A percentile compares a stretch with the other conserved stretches of the same genome.
Conservation (phyloP, 2,888 invertebrate genomes). For the Tetramorium bicarinatum region DNA sequence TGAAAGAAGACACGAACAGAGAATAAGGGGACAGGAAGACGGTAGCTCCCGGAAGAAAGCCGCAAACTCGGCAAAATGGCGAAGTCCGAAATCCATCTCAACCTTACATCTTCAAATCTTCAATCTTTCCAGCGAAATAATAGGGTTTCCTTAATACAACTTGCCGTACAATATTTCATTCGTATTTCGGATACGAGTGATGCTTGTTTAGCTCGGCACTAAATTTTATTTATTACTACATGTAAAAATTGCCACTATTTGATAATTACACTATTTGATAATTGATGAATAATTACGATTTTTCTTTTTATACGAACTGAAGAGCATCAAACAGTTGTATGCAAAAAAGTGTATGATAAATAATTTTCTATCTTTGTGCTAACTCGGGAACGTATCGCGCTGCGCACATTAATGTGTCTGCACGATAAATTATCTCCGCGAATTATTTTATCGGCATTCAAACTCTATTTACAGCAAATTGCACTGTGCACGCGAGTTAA, state of each 20-base stretch:
- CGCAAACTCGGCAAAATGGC: slow-evolving; percentile 56
- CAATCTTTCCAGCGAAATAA: slow-evolving; percentile 39
- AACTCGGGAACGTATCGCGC: not conserved
- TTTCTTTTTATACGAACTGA: slow-evolving; percentile 30
- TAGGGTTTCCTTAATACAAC: slow-evolving; percentile 30
- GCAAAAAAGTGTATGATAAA: slow-evolving; percentile 11
- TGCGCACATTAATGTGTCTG: not conserved
- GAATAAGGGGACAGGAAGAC: not conserved
- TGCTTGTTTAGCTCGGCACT: slow-evolving; percentile 40
- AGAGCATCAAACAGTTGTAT: not conserved
- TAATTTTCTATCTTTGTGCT: slow-evolving; percentile 10
- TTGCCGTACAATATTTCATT: slow-evolving; percentile 42
- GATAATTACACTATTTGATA: not conserved
- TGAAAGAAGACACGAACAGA: not conserved
- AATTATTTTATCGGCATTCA: slow-evolving; percentile 34
- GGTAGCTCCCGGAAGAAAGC: slow-evolving; percentile 19
- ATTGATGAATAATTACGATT: slow-evolving; percentile 54
- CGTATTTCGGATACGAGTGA: slow-evolving; percentile 12
- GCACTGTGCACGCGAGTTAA: not conserved
- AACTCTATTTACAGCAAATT: slow-evolving; percentile 16
- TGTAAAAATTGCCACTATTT: not conserved
- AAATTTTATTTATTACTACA: not conserved
- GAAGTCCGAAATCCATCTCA: slow-evolving; percentile 51
- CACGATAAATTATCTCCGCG: slow-evolving; percentile 14
- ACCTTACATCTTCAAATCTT: slow-evolving; percentile 56